Evolutionary conservation across 1,140 invertebrate species (phyloP), one percentile per base, ranked within the genome.

Genomic region (Solenopsis fugax): DNA sequence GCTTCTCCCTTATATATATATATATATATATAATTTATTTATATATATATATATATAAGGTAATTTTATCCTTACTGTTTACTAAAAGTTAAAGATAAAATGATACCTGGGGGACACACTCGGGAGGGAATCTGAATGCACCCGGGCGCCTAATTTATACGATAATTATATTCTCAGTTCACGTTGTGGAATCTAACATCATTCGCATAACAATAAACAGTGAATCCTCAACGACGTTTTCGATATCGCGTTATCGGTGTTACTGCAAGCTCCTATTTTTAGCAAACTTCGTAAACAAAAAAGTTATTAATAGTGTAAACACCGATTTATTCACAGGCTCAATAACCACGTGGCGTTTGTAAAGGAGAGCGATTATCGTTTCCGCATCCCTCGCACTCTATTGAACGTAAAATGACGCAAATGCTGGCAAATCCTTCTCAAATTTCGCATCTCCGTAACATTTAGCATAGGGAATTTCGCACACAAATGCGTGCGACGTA

Each of bases 401-500:
- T 10, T n/a, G 9, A 60, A 21, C 41, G 41, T 41, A 7, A 41
- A 41, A 41, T 41, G n/a, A 60, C 37, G 21, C 37, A 29, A 29
- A 29, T 29, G 2, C 29, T 29, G n/a, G 24, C 37, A 60, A 45
- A 56, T 72, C 9, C 16, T 0, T 7, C 45, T 41, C 34, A 2
- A 64, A 37, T 37, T 41, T 41, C 41, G 56, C 50, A 4, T n/a
- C 13, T 24, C 6, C 9, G 10, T 9, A 24, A 21, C 41, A 4
- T 37, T 21, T 41, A 45, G 12, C 21, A 75, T 85, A 86, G 86
- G 86, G 86, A 87, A 86, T 87, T 86, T 76, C 4, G 12, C 41
- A 24, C 37, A 60, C 4, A 9, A 67, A 41, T 41, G 37, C 41
- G 16, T n/a, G 34, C 58, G 16, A 7, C 52, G 69, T 10, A 41